phyloP scores from a whole-genome alignment of 2,113 vertebrate species.

The Odocoileus hemionus region DNA sequence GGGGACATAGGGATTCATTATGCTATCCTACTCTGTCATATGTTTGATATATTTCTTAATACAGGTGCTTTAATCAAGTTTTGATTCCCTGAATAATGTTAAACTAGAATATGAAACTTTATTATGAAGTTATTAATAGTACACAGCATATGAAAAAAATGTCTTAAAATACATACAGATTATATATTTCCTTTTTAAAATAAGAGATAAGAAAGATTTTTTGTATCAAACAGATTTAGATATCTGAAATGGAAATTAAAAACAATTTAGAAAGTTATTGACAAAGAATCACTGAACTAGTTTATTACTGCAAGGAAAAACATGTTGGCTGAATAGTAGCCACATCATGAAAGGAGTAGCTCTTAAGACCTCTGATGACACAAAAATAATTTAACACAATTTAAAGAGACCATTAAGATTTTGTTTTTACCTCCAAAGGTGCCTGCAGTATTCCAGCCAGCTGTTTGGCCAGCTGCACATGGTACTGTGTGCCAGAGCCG shows the following conservation, averaged over 20 bases:
- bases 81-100: not conserved
- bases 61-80: not conserved
- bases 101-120: not conserved
- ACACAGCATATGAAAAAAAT: not conserved
- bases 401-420: not conserved
- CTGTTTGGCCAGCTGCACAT: slow-evolving; percentile 95
- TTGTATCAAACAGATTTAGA: not conserved
- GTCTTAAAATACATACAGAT: not conserved
- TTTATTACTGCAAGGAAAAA: slow-evolving; percentile 35
- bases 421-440: slow-evolving; percentile 88
- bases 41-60: not conserved
- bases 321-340: not conserved
- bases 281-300: slow-evolving; percentile 8
- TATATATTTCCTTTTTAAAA: slow-evolving; percentile 24
- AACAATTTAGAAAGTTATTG: not conserved
- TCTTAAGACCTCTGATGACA: not conserved
- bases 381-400: not conserved
- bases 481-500: slow-evolving; percentile 96
- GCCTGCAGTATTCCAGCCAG: slow-evolving; percentile 92
- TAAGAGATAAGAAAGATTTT: slow-evolving; percentile 8
- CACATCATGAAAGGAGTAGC: not conserved
- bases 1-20: not conserved
- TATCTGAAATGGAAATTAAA: not conserved
- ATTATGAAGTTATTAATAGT: not conserved
- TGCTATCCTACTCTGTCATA: not conserved